Conservation (phyloP, 2,888 invertebrate species). For the Dynastes tityus region DNA sequence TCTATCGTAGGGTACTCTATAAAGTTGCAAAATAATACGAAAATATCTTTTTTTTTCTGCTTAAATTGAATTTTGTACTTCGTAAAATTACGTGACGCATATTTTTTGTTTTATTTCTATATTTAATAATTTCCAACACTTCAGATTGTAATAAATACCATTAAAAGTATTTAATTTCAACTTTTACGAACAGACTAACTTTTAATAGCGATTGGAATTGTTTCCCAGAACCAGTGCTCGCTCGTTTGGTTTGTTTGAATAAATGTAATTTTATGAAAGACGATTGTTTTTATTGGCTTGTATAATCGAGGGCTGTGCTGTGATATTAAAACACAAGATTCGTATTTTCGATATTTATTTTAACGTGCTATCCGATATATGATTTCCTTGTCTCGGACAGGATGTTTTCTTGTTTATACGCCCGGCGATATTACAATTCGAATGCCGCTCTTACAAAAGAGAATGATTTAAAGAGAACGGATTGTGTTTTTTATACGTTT, state of each 20-base stretch:
- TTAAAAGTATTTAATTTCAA: too few relatives aligned
- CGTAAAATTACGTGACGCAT: too few relatives aligned
- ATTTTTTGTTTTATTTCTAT: too few relatives aligned
- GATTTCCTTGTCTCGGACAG: not conserved
- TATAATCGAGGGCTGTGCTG: not conserved
- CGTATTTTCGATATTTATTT: constrained; percentile 13
- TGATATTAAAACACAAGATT: not conserved
- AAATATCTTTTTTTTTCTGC: too few relatives aligned
- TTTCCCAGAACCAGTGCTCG: not conserved
- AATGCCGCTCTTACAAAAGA: not conserved
- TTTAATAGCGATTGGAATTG: not conserved
- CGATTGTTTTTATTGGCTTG: constrained; percentile 8
- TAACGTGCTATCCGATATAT: constrained; percentile 3
- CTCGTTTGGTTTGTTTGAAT: constrained; percentile 10
- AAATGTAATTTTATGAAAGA: constrained; percentile 15
- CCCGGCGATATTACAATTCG: not conserved
- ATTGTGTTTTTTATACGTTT: constrained; percentile 9
- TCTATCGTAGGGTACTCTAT: too few relatives aligned
- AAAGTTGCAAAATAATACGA: too few relatives aligned
- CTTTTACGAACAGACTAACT: not conserved
- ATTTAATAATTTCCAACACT: too few relatives aligned
- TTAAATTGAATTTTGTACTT: too few relatives aligned
- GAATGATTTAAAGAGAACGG: constrained; percentile 8
- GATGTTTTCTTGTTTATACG: constrained; percentile 1
- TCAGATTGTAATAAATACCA: too few relatives aligned